phyloP scores from a whole-genome alignment of 2,113 vertebrate species.

The Esox niger region DNA sequence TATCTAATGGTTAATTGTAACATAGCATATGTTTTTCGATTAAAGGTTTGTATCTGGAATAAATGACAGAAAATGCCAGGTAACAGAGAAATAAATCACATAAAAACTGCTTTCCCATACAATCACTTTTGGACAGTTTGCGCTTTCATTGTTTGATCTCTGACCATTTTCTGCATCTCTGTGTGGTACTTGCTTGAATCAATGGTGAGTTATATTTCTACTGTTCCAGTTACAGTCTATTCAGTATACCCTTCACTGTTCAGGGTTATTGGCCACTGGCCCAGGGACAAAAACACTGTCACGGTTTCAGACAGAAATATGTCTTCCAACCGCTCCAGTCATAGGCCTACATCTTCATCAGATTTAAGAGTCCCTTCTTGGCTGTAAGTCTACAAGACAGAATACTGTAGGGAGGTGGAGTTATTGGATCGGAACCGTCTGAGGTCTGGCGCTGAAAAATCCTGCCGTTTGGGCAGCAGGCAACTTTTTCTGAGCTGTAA shows the following conservation, averaged over 20 bases:
- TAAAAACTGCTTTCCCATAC: not conserved
- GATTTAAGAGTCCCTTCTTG: slow-evolving; percentile 45
- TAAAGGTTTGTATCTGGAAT: no score
- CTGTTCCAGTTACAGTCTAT: not conserved
- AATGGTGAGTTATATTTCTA: slow-evolving; percentile 19
- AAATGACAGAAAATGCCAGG: no score
- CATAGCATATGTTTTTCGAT: no score
- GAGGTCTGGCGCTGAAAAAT: slow-evolving; percentile 28
- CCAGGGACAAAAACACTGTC: slow-evolving; percentile 32
- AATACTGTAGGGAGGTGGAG: slow-evolving; percentile 17
- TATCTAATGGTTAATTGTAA: not conserved
- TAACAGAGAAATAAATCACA: not conserved
- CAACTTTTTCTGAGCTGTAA: slow-evolving; percentile 5
- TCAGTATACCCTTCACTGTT: slow-evolving; percentile 2
- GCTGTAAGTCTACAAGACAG: slow-evolving; percentile 32
- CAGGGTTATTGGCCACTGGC: slow-evolving; percentile 33
- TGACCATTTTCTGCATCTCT: not conserved
- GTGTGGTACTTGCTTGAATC: slow-evolving; percentile 2
- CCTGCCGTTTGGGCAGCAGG: slow-evolving; percentile 17
- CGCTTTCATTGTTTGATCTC: not conserved
- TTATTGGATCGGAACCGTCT: not conserved
- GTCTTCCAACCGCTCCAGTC: slow-evolving; percentile 17
- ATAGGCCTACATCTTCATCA: slow-evolving; percentile 21
- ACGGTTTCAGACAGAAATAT: slow-evolving; percentile 43
- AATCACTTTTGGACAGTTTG: not conserved